Evolutionary conservation across 2,888 invertebrate genomes (phyloP), one percentile per base, ranked within the genome.

Genomic region (Phengaris alcon): DNA sequence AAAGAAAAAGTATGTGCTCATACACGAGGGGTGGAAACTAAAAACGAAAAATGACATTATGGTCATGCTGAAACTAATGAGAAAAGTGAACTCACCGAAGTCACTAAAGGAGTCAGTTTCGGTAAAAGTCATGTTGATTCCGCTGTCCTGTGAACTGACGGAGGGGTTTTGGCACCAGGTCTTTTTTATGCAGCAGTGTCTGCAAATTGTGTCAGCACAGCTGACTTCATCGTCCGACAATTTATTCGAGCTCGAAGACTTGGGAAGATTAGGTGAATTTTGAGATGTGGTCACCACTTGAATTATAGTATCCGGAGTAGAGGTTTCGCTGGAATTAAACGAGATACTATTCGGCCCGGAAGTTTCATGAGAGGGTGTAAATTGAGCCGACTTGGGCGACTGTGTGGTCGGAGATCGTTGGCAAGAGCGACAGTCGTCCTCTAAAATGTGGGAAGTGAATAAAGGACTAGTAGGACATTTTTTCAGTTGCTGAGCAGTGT

Each of bases 61-160:
- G 68, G 64, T 73, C 55, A 74, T 12, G 22, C 68, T 52, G 22
- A 69, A 68, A 54, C 55, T 75, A 52, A 52, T 73, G 35, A 59
- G 52, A 55, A 44, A 51, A 9, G 59, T 48, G 48, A 73, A 79
- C 93, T 89, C 82, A 94, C 93, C 93, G 76, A 89, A 88, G 76
- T 93, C 93, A 77, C 89, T 81, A 82, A 88, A 94, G n/a, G 94
- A 92, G 76, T 96, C 96, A 12, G 94, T 94, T 80, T 96, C 96
- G 73, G 95, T 95, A 86, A 96, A 96, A 12, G 95, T 95, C 88
- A 96, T 90, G 84, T 96, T 96, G 76, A 97, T 96, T 0, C 96
- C 96, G 81, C 96, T 96, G 84, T 97, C 97, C 85, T 96, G 96
- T 6, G 96, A 96, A 82, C 96, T 96, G 74, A 96, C 94, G 75